These are phyloP conservation scores for Ahaetulla prasina DNA, from an alignment of 2,113 vertebrate species.

Conservation along the genomic window DNA sequence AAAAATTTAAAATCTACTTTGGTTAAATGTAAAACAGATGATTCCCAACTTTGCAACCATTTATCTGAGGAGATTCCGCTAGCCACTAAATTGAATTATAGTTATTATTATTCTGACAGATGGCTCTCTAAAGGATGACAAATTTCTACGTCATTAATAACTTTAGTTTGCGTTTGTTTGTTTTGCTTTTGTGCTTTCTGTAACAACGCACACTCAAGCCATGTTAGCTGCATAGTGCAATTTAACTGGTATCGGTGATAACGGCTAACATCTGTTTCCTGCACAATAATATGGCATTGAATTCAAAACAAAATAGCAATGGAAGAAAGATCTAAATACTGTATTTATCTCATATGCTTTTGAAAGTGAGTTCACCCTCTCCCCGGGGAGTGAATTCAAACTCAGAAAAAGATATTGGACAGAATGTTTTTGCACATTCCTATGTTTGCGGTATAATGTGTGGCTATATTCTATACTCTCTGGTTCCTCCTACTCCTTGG, in stretches of 20 bases:
- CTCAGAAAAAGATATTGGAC: not conserved
- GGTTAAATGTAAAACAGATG: conserved; percentile 15
- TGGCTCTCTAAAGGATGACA: conserved; percentile 55
- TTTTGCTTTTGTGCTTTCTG: not conserved
- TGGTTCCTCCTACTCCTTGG: conserved; percentile 52
- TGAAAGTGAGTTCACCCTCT: fast-evolving
- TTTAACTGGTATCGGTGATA: conserved; percentile 20
- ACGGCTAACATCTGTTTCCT: conserved; percentile 27
- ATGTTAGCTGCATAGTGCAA: conserved; percentile 18
- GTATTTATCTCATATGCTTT: not conserved
- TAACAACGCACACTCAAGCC: not conserved
- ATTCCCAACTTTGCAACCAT: not conserved
- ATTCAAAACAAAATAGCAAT: conserved; percentile 23
- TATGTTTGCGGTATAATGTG: not conserved
- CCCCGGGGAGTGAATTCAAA: not conserved
- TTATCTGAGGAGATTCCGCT: conserved; percentile 28
- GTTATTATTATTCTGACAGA: conserved; percentile 68
- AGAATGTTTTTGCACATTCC: not conserved
- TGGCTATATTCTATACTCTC: conserved; percentile 32
- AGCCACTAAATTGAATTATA: conserved; percentile 44
- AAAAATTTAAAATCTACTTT: not conserved
- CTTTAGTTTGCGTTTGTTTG: not conserved
- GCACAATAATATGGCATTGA: conserved; percentile 41
- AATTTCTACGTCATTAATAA: conserved; percentile 56
- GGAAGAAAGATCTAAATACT: conserved; percentile 13